These are phyloP conservation scores for Haemorhous mexicanus DNA, from an alignment of 2,113 vertebrate genomes.

Conservation along the genomic window DNA sequence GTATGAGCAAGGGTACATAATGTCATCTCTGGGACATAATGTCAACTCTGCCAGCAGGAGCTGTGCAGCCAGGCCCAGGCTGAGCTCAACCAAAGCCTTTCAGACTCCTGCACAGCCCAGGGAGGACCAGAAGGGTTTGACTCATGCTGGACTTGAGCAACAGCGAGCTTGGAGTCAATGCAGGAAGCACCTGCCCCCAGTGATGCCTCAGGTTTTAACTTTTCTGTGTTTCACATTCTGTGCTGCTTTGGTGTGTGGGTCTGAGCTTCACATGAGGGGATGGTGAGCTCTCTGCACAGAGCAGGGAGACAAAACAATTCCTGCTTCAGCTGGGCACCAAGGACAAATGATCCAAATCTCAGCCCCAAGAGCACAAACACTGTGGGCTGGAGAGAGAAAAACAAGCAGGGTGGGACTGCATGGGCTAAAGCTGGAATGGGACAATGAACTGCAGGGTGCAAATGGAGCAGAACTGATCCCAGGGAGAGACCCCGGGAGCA, in stretches of 20 bases:
- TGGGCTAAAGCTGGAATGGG: neutral
- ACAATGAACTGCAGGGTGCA: neutral
- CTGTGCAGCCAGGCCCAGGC: neutral
- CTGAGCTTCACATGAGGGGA: neutral
- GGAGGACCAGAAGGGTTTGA: neutral
- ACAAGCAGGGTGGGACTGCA: neutral
- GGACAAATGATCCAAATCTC: neutral
- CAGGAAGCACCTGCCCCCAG: neutral
- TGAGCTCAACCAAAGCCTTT: neutral
- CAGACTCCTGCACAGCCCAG: neutral
- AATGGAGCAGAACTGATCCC: neutral
- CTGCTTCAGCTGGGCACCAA: neutral
- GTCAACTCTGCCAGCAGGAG: neutral
- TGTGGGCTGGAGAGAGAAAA: neutral
- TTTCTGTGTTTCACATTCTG: neutral
- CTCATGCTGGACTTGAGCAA: fast-evolving
- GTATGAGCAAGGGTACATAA: neutral
- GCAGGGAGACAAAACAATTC: neutral
- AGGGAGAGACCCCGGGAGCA: neutral
- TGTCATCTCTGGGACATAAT: neutral
- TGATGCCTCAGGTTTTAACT: neutral
- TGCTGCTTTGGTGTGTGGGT: neutral
- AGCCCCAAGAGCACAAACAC: neutral
- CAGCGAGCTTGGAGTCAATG: fast-evolving
- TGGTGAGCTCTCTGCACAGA: neutral